Base-by-base conservation (phyloP, 2,797 vertebrate genomes). In the Graptemys geographica region DNA sequence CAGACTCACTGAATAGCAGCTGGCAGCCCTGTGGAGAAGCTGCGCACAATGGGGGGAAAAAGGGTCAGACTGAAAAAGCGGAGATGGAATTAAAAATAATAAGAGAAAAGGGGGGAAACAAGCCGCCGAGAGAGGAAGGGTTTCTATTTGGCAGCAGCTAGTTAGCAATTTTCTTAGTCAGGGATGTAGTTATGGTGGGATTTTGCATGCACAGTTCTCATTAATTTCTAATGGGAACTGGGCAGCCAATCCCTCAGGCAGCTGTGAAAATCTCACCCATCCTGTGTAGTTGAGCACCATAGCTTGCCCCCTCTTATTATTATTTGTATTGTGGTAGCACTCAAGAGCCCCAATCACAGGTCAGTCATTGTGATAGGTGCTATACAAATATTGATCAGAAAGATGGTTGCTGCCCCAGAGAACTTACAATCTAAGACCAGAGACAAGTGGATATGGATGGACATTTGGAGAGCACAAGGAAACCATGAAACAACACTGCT, bases 1-100 rank as follows among this genome's bases (percentile, higher is more conserved):
- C 82, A 89, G 87, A 21, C 81, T 91, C 25, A 33, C 90, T 94
- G 92, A 96, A 87, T 6, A 94, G 97, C 96, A 94, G 93, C 97
- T 95, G 96, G 94, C 94, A 95, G 91, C n/a, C 0, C 95, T 44
- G 88, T 19, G 89, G 91, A 94, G 83, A 51, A 83, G 65, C 84
- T 94, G 0, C 0, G 84, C 90, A 93, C 91, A 87, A 76, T 2
- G 28, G n/a, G 18, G 19, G 18, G 89, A 18, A 56, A 31, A 79
- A 82, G 37, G 81, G 90, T 92, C 90, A 87, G 91, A 74, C 25
- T 2, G 69, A 96, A 97, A 97, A 96, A 96, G 69, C 0, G 86
- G 92, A 96, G 83, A 94, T 94, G 95, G 93, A 97, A 87, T 80
- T 79, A 0, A 76, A 87, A 81, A 72, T 65, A 33, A 2, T 28